phyloP scores from a whole-genome alignment of 2,888 invertebrate species.

The Tipula lateralis region DNA sequence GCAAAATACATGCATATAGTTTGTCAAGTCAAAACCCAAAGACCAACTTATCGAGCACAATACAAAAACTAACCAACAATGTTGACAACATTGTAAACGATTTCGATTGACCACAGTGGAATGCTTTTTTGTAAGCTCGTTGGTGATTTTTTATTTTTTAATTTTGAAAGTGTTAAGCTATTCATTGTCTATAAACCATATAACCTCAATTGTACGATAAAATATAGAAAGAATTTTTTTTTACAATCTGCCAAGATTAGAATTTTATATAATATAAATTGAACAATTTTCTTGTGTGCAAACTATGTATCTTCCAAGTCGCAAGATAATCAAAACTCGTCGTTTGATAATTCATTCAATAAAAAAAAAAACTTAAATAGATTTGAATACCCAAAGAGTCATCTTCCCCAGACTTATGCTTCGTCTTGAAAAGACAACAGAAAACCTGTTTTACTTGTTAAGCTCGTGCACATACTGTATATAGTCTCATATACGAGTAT shows the following conservation, averaged over 20 bases:
- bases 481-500: not conserved
- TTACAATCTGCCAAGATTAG: not conserved
- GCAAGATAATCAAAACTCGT: not conserved
- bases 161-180: not conserved
- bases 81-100: not conserved
- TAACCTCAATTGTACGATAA: not conserved
- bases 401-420: not conserved
- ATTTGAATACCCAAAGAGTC: conserved; percentile 9
- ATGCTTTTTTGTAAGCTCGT: not conserved
- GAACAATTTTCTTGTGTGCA: not conserved
- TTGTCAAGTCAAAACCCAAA: not conserved
- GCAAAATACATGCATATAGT: not conserved
- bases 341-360: not conserved
- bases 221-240: not conserved
- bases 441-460: not conserved
- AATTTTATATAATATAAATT: not conserved
- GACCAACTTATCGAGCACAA: not conserved
- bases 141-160: not conserved
- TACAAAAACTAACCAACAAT: not conserved
- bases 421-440: not conserved
- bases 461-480: not conserved
- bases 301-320: not conserved
- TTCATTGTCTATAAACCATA: not conserved
- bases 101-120: conserved; percentile 19
- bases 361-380: not conserved